Evolutionary conservation across 2,113 vertebrate genomes (phyloP).

Genomic region (Alectura lathami): DNA sequence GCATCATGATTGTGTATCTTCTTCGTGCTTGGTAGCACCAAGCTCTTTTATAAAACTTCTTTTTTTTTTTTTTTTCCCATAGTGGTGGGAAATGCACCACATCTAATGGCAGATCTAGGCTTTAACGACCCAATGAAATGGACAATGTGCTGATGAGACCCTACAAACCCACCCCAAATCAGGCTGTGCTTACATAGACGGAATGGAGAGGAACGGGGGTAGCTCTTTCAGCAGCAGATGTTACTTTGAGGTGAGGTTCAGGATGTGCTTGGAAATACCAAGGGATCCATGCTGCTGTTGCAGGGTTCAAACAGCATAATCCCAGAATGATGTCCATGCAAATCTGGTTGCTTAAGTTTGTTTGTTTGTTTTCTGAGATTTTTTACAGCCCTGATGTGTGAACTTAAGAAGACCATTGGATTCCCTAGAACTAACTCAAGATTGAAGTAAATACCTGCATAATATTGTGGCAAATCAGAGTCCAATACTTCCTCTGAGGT

Average conservation of each 20-base stretch:
- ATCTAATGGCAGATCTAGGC: not conserved
- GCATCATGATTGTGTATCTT: not conserved
- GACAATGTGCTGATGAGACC: not conserved
- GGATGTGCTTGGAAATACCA: not conserved
- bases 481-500: not conserved
- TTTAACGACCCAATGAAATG: not conserved
- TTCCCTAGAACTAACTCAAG: not conserved
- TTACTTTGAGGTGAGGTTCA: not conserved
- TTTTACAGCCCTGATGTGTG: not conserved
- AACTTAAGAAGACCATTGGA: not conserved
- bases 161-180: not conserved
- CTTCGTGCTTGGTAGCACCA: not conserved
- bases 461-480: not conserved
- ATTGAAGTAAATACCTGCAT: not conserved
- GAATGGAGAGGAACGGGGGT: not conserved
- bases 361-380: not conserved
- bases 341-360: not conserved
- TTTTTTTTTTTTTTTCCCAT: rapidly evolving
- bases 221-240: not conserved
- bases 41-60: not conserved
- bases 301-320: not conserved
- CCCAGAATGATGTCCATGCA: not conserved
- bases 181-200: too few relatives aligned
- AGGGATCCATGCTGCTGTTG: not conserved
- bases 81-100: not conserved